Evolutionary conservation across 2,113 vertebrate species (phyloP), one percentile per base, ranked within the genome.

Genomic region (Gasterosteus aculeatus): DNA sequence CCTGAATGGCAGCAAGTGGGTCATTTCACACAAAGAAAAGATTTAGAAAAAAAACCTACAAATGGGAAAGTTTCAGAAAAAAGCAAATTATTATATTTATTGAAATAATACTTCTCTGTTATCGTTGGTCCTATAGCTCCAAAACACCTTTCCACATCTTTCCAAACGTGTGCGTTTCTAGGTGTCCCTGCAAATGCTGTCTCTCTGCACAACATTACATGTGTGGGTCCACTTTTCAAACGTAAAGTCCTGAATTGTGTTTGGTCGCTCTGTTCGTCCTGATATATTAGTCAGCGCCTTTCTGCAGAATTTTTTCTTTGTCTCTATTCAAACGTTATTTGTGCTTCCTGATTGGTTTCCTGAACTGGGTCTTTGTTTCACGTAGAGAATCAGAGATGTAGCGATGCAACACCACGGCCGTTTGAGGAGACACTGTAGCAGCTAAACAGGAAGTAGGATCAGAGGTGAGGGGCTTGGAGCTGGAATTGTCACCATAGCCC

Each of bases 381-480:
- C 47, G 63, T 35, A 1, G n/a, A 39, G 9, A 19, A 11, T 54
- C 39, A 39, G 26, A 35, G 5, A n/a, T 66, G n/a, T 49, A 10
- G 67, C 26, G 46, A 69, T 0, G 56, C 18, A 59, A 80, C 62
- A 58, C 56, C 15, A 3, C 44, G 68, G 53, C 66, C 47, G 4
- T 63, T 78, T 63, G 76, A 90, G 87, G 88, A 90, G 92, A 83
- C 78, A 18, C 46, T 66, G 73, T 81, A 78, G 69, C 87, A 78
- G 79, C 85, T 89, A 78, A 83, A 89, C 76, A 88, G 91, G 90
- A 92, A 87, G 82, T 75, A 19, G 62, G 90, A 90, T 93, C 88
- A 86, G 67, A 84, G 92, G 90, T 92, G 81, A 90, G 62, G 22
- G 39, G 1, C 26, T 49, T 80, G 81, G 35, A 58, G 42, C 69